A percentile compares a stretch with the other conserved stretches of the same genome.
Evolutionary conservation across 2,113 vertebrate species (phyloP).

Genomic region (Taurulus bubalis): DNA sequence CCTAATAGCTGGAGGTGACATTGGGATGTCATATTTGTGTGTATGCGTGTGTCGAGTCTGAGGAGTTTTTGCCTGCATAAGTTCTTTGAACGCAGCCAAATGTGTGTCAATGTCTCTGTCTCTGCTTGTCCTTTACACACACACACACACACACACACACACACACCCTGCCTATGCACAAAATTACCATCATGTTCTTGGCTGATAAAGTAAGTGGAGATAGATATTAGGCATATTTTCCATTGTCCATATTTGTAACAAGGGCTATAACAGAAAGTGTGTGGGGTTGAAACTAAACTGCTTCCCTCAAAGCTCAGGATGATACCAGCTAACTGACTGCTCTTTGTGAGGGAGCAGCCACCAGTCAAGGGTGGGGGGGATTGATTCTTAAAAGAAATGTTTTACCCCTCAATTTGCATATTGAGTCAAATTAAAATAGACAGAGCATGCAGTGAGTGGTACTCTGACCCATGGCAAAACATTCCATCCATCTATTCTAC

Average conservation of each 20-base stretch:
- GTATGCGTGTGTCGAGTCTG: not conserved
- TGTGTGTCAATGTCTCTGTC: slow-evolving; percentile 27
- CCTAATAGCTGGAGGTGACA: slow-evolving; percentile 60
- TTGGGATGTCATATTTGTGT: slow-evolving; percentile 57
- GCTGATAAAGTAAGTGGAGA: not conserved
- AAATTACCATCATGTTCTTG: not conserved
- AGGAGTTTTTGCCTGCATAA: slow-evolving; percentile 29
- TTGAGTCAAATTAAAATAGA: not conserved
- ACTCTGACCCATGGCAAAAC: too few relatives aligned
- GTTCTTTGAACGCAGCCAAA: slow-evolving; percentile 34
- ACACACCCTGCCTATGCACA: not conserved
- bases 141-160: slow-evolving; percentile 8
- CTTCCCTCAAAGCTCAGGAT: not conserved
- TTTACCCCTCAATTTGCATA: not conserved
- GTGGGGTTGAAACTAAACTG: not conserved
- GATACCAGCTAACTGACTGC: not conserved
- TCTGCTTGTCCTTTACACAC: slow-evolving; percentile 42
- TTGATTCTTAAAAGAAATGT: not conserved
- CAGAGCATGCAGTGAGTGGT: not conserved
- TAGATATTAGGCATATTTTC: not conserved
- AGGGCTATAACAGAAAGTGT: not conserved
- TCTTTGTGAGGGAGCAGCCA: not conserved
- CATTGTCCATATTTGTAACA: not conserved
- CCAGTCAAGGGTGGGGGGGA: not conserved
- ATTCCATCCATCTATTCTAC: too few relatives aligned